phyloP scores from a whole-genome alignment of 2,888 invertebrate species.

The Rosalia funebris region DNA sequence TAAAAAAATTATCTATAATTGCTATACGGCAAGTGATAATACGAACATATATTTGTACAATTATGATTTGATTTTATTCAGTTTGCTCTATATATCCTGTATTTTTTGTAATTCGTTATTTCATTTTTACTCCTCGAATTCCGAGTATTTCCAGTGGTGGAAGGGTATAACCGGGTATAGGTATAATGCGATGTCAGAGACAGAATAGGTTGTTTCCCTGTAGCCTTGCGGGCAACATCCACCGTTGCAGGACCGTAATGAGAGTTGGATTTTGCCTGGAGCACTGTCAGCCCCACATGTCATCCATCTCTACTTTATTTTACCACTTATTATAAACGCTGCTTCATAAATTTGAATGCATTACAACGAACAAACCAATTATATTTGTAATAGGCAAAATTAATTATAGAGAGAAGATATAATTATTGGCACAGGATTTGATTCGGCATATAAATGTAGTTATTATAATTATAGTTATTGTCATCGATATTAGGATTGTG shows the following conservation, averaged over 20 bases:
- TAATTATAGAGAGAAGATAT: conserved; percentile 17
- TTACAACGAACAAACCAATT: conserved; percentile 13
- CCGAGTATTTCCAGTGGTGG: conserved; percentile 21
- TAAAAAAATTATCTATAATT: no score
- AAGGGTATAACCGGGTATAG: conserved; percentile 44
- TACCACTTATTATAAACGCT: conserved; percentile 28
- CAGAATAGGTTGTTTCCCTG: conserved; percentile 54
- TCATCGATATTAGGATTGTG: conserved; percentile 12
- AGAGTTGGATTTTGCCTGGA: conserved; percentile 48
- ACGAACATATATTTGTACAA: no score
- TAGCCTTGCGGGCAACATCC: conserved; percentile 56
- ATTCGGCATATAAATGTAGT: conserved; percentile 17
- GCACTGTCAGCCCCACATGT: conserved; percentile 57
- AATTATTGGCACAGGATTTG: conserved; percentile 12
- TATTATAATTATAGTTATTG: conserved; percentile 4
- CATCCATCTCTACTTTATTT: conserved; percentile 41
- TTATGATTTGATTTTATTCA: neutral
- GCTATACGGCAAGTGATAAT: no score
- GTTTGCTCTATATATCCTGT: neutral
- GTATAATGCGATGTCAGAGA: conserved; percentile 57
- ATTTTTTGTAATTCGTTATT: conserved; percentile 1
- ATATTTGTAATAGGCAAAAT: conserved; percentile 9
- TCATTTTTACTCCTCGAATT: conserved; percentile 24
- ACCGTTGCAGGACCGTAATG: conserved; percentile 53
- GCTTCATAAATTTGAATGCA: conserved; percentile 19